Evolutionary conservation across 2,888 invertebrate species (phyloP).

Genomic region (Tiliacea aurago): DNA sequence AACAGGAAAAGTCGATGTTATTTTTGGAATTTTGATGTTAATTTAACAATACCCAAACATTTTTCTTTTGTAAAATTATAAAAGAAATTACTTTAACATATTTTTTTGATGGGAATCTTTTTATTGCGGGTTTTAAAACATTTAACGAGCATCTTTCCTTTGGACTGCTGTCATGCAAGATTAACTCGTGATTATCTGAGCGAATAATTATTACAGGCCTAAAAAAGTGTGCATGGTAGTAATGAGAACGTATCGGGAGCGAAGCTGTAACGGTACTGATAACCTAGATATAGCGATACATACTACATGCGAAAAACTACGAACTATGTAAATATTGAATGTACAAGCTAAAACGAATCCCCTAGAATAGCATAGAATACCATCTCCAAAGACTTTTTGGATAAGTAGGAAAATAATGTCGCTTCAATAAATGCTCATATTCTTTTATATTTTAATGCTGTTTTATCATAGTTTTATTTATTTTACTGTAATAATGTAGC

Average conservation of each 20-base stretch:
- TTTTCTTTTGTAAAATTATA: too few species aligned
- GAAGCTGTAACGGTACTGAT: slow-evolving; percentile 33
- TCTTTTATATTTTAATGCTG: slow-evolving; percentile 8
- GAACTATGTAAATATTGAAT: slow-evolving; percentile 57
- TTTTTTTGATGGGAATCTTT: neutral
- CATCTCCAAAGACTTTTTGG: slow-evolving; percentile 62
- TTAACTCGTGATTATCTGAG: neutral
- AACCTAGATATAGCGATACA: slow-evolving; percentile 15
- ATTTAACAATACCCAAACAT: neutral
- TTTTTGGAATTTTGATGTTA: neutral
- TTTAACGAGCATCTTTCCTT: neutral
- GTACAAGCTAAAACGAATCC: slow-evolving; percentile 50
- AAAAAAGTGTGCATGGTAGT: slow-evolving; percentile 7
- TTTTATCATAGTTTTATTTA: neutral
- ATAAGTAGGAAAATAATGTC: slow-evolving; percentile 55
- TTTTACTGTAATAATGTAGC: slow-evolving; percentile 37
- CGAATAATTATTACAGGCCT: neutral
- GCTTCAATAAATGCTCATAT: slow-evolving; percentile 40
- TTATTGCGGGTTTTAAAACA: neutral
- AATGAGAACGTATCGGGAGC: slow-evolving; percentile 33
- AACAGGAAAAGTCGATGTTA: neutral
- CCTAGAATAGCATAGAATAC: slow-evolving; percentile 53
- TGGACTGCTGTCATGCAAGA: neutral
- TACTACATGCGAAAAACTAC: slow-evolving; percentile 26
- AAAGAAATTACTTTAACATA: neutral